Conservation (phyloP, 2,888 invertebrate genomes). For the Andricus quercusramuli region DNA sequence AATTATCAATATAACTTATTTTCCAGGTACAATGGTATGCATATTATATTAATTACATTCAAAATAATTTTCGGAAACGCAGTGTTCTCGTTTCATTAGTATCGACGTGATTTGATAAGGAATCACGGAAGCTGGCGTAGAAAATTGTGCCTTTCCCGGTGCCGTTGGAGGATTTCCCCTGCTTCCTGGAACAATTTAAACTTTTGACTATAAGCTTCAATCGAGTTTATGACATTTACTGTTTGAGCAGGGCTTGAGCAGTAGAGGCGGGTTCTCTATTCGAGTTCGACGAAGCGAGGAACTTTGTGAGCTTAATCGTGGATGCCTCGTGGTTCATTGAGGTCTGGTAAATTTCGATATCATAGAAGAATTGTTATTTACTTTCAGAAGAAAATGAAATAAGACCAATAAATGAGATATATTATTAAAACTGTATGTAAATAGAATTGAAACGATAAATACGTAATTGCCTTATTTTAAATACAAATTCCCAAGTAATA, state of each 20-base stretch:
- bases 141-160: slow-evolving; percentile 8
- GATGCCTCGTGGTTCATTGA: slow-evolving; percentile 53
- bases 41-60: not conserved
- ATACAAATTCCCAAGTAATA: no score
- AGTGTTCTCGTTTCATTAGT: not conserved
- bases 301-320: slow-evolving; percentile 64
- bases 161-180: not conserved
- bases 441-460: no score
- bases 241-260: slow-evolving; percentile 34
- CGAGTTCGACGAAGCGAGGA: slow-evolving; percentile 60
- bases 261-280: slow-evolving; percentile 53
- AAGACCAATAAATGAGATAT: slow-evolving; percentile 11
- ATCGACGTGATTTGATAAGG: slow-evolving; percentile 18
- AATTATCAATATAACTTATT: not conserved
- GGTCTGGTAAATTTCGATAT: slow-evolving; percentile 44
- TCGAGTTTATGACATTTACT: slow-evolving; percentile 45
- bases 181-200: slow-evolving; percentile 45
- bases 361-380: slow-evolving; percentile 4
- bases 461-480: no score
- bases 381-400: not conserved
- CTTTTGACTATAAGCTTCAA: slow-evolving; percentile 44
- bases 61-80: not conserved
- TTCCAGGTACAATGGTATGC: not conserved
- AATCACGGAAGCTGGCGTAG: slow-evolving; percentile 18
- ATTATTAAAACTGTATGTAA: not conserved